Base-by-base conservation (phyloP, 35 echinoderm and acorn worm species). In the Hemicentrotus pulcherrimus region DNA sequence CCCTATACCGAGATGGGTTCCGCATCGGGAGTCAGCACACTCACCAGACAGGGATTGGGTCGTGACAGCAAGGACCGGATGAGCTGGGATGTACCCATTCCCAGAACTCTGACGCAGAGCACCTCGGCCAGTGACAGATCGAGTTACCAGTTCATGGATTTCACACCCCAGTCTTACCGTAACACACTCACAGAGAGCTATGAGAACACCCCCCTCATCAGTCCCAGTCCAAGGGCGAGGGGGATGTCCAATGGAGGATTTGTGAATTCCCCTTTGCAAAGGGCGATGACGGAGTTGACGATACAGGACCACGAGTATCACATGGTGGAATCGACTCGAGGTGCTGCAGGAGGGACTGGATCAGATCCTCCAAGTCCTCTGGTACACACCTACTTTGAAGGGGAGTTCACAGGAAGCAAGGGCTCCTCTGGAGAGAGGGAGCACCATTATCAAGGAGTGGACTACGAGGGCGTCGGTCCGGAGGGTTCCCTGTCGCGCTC, bases 131-230 rank as follows among this genome's bases (percentile, higher is more conserved):
- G 91, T 7, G 91, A 93, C 48, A 32, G 91, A 47, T 93, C 91
- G 4, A 93, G 91, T 47, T 93, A 93, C 48, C 91, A 93, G 91
- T 50, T 58, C 2, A 93, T 93, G 91, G 91, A 93, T 13, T 93
- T 24, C 48, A 93, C 91, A 14, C 91, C 91, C 46, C 91, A 93
- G 46, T 93, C 91, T 31, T 93, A 93, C 91, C 91, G 91, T 31
- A 93, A 93, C 91, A 93, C 91, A 32, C 85, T 98, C 6, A 65
- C 94, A 14, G 60, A 95, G 18, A 98, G 96, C 61, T 98, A 98
- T 41, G 97, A 98, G 94, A 98, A 98, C 91, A 95, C 96, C 18
- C 97, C 97, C 5, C 95, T 98, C 4, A 97, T 98, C 55, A 95
- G 94, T 52, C 95, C 97, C 0, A 96, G 97, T 96, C 95, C 96